These are phyloP conservation scores for Shargacucullia verbasci DNA, from an alignment of 2,888 invertebrate species.

Conservation along the genomic window DNA sequence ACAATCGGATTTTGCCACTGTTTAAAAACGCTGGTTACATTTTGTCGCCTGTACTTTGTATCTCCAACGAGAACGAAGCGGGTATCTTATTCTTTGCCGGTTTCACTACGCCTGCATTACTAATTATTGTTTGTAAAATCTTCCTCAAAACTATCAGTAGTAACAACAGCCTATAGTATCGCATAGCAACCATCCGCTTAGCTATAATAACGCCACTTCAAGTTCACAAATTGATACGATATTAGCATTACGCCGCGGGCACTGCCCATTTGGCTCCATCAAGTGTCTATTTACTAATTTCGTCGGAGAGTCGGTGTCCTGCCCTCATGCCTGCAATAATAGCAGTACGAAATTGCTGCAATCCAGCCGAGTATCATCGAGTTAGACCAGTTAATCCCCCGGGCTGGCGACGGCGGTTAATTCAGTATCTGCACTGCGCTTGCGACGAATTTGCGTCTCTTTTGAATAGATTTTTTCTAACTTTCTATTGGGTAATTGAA, in stretches of 20 bases:
- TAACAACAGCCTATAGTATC: no score
- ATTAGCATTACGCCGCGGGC: constrained; percentile 30
- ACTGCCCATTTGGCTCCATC: constrained; percentile 59
- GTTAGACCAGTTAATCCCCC: constrained; percentile 79
- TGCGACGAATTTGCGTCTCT: constrained; percentile 64
- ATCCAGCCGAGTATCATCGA: constrained; percentile 78
- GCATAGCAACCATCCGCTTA: background rate
- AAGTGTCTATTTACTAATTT: constrained; percentile 79
- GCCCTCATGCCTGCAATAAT: constrained; percentile 80
- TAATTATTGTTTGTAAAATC: no score
- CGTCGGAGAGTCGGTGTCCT: constrained; percentile 79
- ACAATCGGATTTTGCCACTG: no score
- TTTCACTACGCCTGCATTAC: no score
- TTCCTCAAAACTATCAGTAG: no score
- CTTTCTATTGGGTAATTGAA: background rate
- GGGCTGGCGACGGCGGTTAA: constrained; percentile 60
- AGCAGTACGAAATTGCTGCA: constrained; percentile 82
- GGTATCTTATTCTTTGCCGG: no score
- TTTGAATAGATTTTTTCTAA: constrained; percentile 19
- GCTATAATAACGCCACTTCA: constrained; percentile 10
- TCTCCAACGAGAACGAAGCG: no score
- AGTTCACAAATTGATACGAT: constrained; percentile 38
- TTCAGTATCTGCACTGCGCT: constrained; percentile 66
- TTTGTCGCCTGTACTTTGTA: no score
- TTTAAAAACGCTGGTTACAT: no score